A percentile compares a stretch with the other conserved stretches of the same genome.
Conservation (phyloP, 2,113 vertebrate species). For the Tragelaphus imberbis region DNA sequence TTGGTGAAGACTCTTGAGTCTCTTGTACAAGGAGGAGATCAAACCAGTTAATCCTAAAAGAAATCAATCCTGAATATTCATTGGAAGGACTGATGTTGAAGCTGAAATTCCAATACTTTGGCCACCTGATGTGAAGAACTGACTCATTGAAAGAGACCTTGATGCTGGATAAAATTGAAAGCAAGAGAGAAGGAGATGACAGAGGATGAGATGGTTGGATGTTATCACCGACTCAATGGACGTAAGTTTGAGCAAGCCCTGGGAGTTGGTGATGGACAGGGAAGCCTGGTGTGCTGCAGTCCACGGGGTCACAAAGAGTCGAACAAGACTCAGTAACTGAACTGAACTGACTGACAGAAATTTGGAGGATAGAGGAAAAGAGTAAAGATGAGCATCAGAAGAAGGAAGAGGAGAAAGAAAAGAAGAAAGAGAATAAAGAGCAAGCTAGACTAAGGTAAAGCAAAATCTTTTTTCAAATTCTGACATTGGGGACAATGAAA, state of each 20-base stretch:
- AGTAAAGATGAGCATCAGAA: neutral
- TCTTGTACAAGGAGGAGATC: neutral
- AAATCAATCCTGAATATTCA: neutral
- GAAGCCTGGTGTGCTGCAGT: neutral
- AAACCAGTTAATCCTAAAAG: neutral
- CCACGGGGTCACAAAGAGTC: rapidly evolving
- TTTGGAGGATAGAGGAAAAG: neutral
- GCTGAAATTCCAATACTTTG: neutral
- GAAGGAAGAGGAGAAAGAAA: neutral
- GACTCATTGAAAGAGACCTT: neutral
- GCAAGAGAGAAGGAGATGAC: rapidly evolving
- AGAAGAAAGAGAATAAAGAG: neutral
- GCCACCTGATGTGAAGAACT: neutral
- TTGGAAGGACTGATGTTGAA: neutral
- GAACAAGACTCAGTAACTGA: neutral
- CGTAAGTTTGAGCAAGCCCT: rapidly evolving
- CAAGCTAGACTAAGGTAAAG: neutral
- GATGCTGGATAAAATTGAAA: neutral
- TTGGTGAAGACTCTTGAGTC: neutral
- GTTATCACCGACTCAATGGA: neutral
- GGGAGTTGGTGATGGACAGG: neutral
- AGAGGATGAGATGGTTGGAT: neutral
- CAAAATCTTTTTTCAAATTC: neutral
- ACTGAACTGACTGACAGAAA: neutral
- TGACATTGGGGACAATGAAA: neutral